Base-by-base conservation (phyloP, 2,888 invertebrate species). In the Rhodophaea formosa region DNA sequence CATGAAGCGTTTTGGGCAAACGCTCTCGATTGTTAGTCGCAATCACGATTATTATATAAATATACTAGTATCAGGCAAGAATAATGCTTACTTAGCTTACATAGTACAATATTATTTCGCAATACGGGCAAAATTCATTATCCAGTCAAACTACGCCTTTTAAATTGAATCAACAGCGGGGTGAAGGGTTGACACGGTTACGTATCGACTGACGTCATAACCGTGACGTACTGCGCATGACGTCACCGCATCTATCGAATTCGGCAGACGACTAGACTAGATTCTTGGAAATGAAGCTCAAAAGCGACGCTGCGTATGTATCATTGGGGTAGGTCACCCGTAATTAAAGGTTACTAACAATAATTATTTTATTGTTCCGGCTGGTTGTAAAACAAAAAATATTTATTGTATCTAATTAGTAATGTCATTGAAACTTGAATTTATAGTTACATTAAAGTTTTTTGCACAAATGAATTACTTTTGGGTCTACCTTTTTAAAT, bases 181-280 rank as follows among this genome's bases (percentile, higher is more conserved):
- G 23, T 44, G 53, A 53, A 43, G 30, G 35, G 16, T 12, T 55
- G 54, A 55, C 30, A 46, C 54, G 42, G 39, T 47, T 43, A 47
- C 23, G 29, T 47, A 49, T 47, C 56, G 47, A 56, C 56, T 58
- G 59, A 62, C 62, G 59, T 59, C 58, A 61, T 16, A 44, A 15
- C 49, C 45, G 29, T 61, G 61, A 56, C 61, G 42, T 32, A 54
- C 51, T 49, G 54, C 49, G 42, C 46, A 51, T 54, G 55, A 60
- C 58, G 56, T 60, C 60, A 58, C 46, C 17, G 46, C 16, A 54
- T 10, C 16, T 45, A 30, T 32, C 16, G 35, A 32, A 35, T 30
- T 12, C n/a, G 35, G 30, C 30, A 45, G 8, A 45, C 45, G 7
- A 14, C 17, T 16, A 55, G 45, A 55, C 32, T 45, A 35, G 15